A percentile compares a stretch with the other conserved stretches of the same genome.
Evolutionary conservation across 2,797 vertebrate genomes (phyloP).

Genomic region (Channallabes apus): DNA sequence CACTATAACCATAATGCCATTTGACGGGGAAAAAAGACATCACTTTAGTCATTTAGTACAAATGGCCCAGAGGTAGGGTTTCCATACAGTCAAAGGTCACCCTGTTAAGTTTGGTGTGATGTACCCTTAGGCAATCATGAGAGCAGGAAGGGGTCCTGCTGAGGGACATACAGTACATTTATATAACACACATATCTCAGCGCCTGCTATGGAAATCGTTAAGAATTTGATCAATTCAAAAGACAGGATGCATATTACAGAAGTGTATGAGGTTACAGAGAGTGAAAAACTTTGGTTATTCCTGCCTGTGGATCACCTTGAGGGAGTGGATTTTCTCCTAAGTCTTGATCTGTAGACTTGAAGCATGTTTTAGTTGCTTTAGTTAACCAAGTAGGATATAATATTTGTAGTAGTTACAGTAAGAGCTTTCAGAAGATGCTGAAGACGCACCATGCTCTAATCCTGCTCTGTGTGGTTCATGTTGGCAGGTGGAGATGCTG

Average conservation of each 20-base stretch:
- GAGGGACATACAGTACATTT: slow-evolving; percentile 1
- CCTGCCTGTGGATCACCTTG: slow-evolving; percentile 35
- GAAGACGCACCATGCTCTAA: neutral
- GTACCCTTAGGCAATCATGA: slow-evolving; percentile 15
- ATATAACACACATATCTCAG: neutral
- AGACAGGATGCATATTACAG: neutral
- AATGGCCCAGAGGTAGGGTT: neutral
- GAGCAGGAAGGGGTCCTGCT: neutral
- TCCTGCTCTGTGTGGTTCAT: neutral
- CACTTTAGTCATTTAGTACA: neutral
- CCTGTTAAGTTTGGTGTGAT: slow-evolving; percentile 63
- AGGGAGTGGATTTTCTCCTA: slow-evolving; percentile 14
- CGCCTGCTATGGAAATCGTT: neutral
- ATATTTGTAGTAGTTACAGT: neutral
- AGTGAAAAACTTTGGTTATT: slow-evolving; percentile 52
- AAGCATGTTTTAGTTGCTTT: neutral
- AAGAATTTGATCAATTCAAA: neutral
- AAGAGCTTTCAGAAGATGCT: neutral
- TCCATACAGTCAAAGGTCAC: neutral
- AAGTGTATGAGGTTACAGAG: slow-evolving; percentile 14
- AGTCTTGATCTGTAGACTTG: neutral
- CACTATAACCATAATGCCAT: neutral
- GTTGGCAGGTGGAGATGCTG: slow-evolving; percentile 94
- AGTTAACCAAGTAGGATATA: neutral
- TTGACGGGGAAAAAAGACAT: neutral